phyloP scores from a whole-genome alignment of 2,888 invertebrate genomes.

The Hipparchia sbordonii region DNA sequence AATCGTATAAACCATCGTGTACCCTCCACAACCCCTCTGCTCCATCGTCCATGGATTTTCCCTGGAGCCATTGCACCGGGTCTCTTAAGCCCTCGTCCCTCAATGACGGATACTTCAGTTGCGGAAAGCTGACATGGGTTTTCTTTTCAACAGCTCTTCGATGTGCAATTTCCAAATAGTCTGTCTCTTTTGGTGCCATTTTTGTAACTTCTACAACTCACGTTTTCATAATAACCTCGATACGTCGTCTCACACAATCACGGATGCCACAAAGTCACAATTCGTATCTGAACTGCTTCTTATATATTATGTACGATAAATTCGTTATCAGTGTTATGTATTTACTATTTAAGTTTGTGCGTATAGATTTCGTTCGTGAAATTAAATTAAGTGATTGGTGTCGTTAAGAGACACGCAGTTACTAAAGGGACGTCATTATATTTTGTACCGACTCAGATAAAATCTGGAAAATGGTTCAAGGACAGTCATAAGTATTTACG shows the following conservation, averaged over 20 bases:
- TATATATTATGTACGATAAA: conserved; percentile 2
- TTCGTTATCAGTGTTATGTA: conserved; percentile 1
- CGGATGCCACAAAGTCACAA: background rate
- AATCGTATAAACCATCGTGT: conserved; percentile 90
- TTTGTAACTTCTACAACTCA: background rate
- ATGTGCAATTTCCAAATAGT: conserved; percentile 57
- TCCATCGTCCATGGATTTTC: conserved; percentile 86
- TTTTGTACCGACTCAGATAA: background rate
- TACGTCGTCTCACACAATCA: background rate
- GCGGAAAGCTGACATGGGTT: conserved; percentile 72
- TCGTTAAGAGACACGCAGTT: background rate
- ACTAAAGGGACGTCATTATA: background rate
- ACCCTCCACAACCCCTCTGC: conserved; percentile 91
- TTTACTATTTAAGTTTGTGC: background rate
- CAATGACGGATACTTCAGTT: conserved; percentile 76
- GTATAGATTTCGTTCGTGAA: background rate
- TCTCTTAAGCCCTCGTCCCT: conserved; percentile 65
- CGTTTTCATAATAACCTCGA: background rate
- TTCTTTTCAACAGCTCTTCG: conserved; percentile 57
- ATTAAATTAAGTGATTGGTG: background rate
- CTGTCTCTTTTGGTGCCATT: conserved; percentile 56
- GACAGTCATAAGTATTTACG: background rate
- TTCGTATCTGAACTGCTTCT: background rate
- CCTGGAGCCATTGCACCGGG: conserved; percentile 83
- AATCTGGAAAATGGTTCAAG: background rate